Percentiles rank a stretch among this genome's conserved stretches.
phyloP scores from a whole-genome alignment of 2,797 vertebrate species.

The Hirundo rustica region DNA sequence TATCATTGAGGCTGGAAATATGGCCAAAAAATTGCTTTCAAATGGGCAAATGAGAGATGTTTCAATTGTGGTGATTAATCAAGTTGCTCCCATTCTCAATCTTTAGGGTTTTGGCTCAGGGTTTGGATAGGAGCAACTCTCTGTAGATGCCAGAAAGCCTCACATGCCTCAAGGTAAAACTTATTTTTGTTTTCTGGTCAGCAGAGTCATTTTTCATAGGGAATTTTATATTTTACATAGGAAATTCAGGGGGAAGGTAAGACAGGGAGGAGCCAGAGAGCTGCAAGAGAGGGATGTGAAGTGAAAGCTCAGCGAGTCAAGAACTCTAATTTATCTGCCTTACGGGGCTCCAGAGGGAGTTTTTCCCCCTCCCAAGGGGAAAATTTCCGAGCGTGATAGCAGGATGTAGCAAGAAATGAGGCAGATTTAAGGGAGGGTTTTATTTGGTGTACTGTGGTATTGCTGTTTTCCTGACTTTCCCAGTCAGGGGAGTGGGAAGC shows the following conservation, averaged over 20 bases:
- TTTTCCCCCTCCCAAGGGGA: not conserved
- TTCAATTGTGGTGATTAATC: not conserved
- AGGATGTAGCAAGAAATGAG: not conserved
- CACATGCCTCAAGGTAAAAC: not conserved
- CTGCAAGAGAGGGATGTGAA: not conserved
- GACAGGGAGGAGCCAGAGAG: accelerated
- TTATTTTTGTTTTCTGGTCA: not conserved
- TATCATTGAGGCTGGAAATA: not conserved
- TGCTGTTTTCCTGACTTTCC: not conserved
- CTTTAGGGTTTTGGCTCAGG: not conserved
- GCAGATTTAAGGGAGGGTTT: conserved; percentile 32
- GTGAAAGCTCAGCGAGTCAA: not conserved
- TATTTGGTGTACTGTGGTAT: not conserved
- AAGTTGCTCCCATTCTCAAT: accelerated
- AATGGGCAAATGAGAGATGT: not conserved
- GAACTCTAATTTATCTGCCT: conserved; percentile 27
- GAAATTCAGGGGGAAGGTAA: not conserved
- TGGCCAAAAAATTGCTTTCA: not conserved
- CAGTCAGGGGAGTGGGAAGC: accelerated
- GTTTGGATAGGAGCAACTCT: not conserved
- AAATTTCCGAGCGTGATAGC: not conserved
- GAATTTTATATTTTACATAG: not conserved
- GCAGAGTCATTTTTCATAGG: not conserved
- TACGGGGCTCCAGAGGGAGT: conserved; percentile 9
- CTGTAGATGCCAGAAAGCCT: not conserved